phyloP scores from a whole-genome alignment of 2,113 vertebrate species.

The Ictidomys tridecemlineatus region DNA sequence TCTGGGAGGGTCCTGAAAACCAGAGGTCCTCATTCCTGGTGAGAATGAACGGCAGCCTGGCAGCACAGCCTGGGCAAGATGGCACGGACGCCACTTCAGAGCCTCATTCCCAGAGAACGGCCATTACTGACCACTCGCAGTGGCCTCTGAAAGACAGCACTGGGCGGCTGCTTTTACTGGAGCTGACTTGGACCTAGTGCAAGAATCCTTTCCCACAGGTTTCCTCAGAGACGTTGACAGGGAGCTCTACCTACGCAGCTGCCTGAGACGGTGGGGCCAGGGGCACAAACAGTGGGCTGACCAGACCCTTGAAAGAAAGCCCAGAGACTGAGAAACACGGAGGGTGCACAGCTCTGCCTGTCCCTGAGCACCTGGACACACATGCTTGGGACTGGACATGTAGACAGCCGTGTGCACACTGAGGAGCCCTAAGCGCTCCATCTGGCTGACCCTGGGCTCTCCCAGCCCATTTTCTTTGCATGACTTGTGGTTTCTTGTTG shows the following conservation, averaged over 20 bases:
- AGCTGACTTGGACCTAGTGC: background rate
- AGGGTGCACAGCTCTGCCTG: background rate
- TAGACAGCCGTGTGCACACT: no score
- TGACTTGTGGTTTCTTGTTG: background rate
- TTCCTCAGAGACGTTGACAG: background rate
- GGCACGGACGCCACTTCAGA: accelerated
- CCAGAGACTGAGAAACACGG: background rate
- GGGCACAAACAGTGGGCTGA: background rate
- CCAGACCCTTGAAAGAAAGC: no score
- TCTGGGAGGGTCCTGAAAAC: background rate
- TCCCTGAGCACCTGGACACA: background rate
- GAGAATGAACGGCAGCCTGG: background rate
- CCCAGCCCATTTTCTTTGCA: no score
- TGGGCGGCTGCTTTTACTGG: background rate
- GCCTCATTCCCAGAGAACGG: background rate
- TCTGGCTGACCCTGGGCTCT: no score
- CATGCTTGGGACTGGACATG: accelerated
- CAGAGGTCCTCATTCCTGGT: accelerated
- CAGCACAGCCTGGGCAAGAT: background rate
- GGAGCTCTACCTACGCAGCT: background rate
- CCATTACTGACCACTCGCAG: accelerated
- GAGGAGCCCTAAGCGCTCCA: no score
- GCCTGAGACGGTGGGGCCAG: background rate
- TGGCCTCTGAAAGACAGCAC: background rate
- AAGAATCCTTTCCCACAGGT: background rate